phyloP scores from a whole-genome alignment of 2,797 vertebrate genomes.

The Columba guinea region DNA sequence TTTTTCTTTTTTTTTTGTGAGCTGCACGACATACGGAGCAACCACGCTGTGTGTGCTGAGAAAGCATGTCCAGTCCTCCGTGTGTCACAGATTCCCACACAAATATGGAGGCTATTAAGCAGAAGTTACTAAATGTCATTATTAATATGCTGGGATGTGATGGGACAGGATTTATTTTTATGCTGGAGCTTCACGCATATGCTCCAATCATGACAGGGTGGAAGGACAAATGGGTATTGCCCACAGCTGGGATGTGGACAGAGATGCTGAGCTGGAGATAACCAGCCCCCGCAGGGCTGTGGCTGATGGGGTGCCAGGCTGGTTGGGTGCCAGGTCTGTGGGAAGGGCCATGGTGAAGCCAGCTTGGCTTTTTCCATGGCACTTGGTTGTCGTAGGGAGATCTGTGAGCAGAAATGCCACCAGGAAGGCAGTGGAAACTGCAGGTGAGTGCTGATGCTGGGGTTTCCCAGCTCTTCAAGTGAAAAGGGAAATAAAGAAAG shows the following conservation, averaged over 20 bases:
- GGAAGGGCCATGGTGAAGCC: not conserved
- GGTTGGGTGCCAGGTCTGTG: rapidly evolving
- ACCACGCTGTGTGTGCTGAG: not conserved
- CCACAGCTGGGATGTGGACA: not conserved
- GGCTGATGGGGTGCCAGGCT: not conserved
- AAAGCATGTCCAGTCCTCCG: conserved; percentile 56
- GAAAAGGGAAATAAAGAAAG: not conserved
- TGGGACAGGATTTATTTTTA: conserved; percentile 67
- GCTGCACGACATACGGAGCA: conserved; percentile 48
- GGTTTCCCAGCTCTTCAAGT: not conserved
- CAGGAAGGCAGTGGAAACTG: not conserved
- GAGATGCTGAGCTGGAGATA: not conserved
- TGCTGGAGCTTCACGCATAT: not conserved
- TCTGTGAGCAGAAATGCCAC: not conserved
- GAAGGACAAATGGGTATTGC: not conserved
- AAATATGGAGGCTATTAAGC: conserved; percentile 57
- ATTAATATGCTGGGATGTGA: conserved; percentile 61
- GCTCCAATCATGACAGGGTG: not conserved
- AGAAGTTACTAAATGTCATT: conserved; percentile 67
- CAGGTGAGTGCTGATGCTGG: not conserved
- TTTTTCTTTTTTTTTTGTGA: not conserved
- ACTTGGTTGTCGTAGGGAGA: not conserved
- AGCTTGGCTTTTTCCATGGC: not conserved
- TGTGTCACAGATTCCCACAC: conserved; percentile 61
- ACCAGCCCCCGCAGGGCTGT: rapidly evolving